Base-by-base conservation (phyloP, 2,797 vertebrate genomes). In the Dallia pectoralis region DNA sequence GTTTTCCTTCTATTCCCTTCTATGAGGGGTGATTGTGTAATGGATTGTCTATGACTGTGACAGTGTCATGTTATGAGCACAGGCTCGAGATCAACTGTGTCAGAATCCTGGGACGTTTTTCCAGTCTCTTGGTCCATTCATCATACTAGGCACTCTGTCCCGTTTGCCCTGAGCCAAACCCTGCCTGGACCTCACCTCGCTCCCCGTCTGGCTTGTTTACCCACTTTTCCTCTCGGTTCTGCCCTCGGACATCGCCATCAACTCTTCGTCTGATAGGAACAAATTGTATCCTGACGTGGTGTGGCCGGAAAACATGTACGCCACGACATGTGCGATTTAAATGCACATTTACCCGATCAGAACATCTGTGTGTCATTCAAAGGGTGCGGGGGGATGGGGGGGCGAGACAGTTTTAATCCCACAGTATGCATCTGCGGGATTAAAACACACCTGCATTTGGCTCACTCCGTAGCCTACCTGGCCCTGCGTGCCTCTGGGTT, bases 101-200 rank as follows among this genome's bases (percentile, higher is more conserved):
- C 9, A 1, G 40, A 44, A 44, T 44, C 85, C 87, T 83, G 79
- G 76, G 76, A 71, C 67, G 65, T 33, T 36, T 56, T 70, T 63
- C 18, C 29, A 33, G 33, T 36, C 36, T 48, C n/a, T 75, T 77
- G n/a, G 12, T 22, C 53, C 53, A 59, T 25, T 27, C 25, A 15
- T 40, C 81, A 89, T 89, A 86, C 85, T 84, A 87, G 84, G 77
- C 74, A 71, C 76, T 85, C 77, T 75, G 74, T 81, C 74, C 82
- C 62, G 71, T 81, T 80, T 87, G 86, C 83, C 84, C 86, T 85
- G 70, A 87, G 79, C 74, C 84, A 81, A 90, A 90, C 86, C 81
- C 73, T 70, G 72, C 81, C 73, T 70, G 72, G 78, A 56, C 75
- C 79, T 79, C 79, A 77, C 84, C 74, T 76, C 74, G 76, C 62